These are phyloP conservation scores for Schlechtendalia chinensis DNA, from an alignment of 1,140 invertebrate genomes.

Conservation along the genomic window DNA sequence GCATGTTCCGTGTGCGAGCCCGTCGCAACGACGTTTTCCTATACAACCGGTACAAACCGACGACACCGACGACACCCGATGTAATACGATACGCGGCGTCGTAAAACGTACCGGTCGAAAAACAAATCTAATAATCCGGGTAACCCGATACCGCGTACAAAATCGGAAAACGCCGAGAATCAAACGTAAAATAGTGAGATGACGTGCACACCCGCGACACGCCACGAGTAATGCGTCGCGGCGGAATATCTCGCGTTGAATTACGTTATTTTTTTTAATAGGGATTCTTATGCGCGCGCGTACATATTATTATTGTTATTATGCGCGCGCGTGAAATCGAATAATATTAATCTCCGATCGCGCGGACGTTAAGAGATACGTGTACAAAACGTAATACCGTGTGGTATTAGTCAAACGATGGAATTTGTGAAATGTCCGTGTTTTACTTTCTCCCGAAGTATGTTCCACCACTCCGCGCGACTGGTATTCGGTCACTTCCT, in stretches of 20 bases:
- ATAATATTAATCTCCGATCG: no score
- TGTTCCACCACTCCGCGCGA: conserved; percentile 7
- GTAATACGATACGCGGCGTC: background rate
- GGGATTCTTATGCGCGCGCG: no score
- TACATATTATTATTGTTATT: no score
- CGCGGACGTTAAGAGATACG: background rate
- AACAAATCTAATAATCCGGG: no score
- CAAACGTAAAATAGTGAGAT: background rate
- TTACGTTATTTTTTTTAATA: background rate
- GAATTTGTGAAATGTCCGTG: conserved; percentile 44
- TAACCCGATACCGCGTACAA: background rate
- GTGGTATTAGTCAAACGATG: background rate
- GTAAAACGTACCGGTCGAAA: no score
- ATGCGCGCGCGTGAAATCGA: no score
- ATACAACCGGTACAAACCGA: no score
- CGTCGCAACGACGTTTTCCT: no score
- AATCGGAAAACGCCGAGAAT: background rate
- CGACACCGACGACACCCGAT: no score
- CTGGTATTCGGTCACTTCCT: conserved; percentile 37
- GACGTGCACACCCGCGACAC: background rate
- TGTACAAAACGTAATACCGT: background rate
- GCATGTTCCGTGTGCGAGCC: no score
- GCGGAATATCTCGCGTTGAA: background rate
- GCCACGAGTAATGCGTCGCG: background rate
- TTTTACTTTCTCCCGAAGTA: conserved; percentile 48